Evolutionary conservation across 64 coral and sea anemone species (phyloP), one percentile per base, ranked within the genome.

Genomic region (Stichodactyla helianthus): DNA sequence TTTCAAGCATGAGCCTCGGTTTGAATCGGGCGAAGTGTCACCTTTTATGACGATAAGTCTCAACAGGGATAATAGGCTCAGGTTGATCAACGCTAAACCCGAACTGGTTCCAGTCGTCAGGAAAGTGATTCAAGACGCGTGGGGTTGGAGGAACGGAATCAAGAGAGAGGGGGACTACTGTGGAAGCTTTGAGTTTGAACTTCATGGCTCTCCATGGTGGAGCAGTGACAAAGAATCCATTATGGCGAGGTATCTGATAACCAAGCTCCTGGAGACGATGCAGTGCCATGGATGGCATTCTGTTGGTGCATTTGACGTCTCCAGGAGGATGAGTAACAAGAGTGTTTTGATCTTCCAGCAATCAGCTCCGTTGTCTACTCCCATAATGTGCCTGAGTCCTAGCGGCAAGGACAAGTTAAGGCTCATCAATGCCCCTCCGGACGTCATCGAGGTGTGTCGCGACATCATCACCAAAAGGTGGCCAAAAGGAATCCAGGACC

Each of bases 141-240:
- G 95, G 95, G n/a, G 52, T 10, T 98, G 95, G 95, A 18, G 59
- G 5, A 88, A 83, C 10, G 89, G 89, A 0, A 92, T 98, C 25
- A 81, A 89, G 54, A 79, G 82, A 22, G 92, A 98, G 56, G 52
- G 51, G 28, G 22, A 79, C 11, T 92, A 87, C 71, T 61, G 54
- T 57, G 65, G 67, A 18, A 90, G 89, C 57, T 94, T 71, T 85
- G 89, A 98, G 85, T 98, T 94, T 28, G 92, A 98, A 54, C 84
- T 98, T 16, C 79, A 87, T 76, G 92, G 95, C 4, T 87, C 50
- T 28, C 95, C 95, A 2, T 98, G 95, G 95, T 91, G 90, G 83
- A 82, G 92, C 10, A 51, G 51, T 20, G 87, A 86, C 13, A 55
- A 84, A 4, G 95, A 98, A 81, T 87, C 92, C 13, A 89, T 92